These are phyloP conservation scores for Drosophila mauritiana DNA, from an alignment of 1,140 invertebrate species.

Conservation along the genomic window DNA sequence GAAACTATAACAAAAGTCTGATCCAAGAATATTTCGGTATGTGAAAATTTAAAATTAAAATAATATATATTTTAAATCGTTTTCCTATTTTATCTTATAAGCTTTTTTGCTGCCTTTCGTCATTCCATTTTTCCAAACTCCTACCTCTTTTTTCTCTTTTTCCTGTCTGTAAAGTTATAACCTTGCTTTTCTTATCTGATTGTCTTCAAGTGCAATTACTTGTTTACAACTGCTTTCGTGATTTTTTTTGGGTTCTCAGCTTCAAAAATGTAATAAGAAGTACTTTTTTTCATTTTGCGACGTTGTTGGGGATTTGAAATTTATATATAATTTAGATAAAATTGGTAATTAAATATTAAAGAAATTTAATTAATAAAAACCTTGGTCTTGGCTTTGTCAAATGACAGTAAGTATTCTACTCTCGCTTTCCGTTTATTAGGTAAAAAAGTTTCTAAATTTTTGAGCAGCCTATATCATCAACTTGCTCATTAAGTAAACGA, in stretches of 20 bases:
- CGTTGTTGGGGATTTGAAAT: no score
- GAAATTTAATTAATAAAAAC: no score
- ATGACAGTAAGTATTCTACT: no score
- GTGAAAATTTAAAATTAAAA: no score
- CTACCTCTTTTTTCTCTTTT: neutral
- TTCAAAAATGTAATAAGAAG: neutral
- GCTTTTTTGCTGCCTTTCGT: no score
- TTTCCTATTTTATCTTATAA: no score
- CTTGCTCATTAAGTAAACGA: slow-evolving; percentile 68
- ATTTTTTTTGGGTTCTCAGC: slow-evolving; percentile 1
- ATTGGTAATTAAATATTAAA: no score
- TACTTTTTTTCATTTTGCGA: no score
- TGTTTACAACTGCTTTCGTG: slow-evolving; percentile 25
- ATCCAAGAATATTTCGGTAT: no score
- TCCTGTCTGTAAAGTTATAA: neutral
- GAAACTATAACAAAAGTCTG: no score
- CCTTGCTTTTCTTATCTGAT: neutral
- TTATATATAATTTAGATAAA: no score
- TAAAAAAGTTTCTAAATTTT: slow-evolving; percentile 24
- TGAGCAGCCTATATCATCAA: slow-evolving; percentile 36
- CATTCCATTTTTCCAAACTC: neutral
- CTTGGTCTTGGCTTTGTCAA: neutral
- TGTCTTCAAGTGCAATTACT: slow-evolving; percentile 32
- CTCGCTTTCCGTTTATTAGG: neutral
- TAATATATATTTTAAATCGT: no score